Evolutionary conservation across 2,113 vertebrate species (phyloP).

Genomic region (Cranoglanis bouderius): DNA sequence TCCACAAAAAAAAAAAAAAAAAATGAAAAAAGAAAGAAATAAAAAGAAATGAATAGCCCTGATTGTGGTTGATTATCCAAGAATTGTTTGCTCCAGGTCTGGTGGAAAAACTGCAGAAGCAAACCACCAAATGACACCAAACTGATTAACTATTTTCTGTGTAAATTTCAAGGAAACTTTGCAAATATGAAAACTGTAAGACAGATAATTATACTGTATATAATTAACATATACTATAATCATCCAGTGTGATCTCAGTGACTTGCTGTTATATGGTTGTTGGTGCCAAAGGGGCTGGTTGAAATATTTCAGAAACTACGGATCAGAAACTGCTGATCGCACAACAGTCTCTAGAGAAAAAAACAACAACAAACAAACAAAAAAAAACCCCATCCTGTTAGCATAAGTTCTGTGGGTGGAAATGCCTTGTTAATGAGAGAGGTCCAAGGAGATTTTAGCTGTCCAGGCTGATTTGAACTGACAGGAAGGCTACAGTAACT

Average conservation of each 20-base stretch:
- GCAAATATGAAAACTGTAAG: neutral
- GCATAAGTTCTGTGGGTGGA: neutral
- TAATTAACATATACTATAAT: neutral
- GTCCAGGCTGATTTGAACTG: neutral
- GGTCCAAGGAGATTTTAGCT: neutral
- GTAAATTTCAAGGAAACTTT: no score
- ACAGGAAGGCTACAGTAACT: neutral
- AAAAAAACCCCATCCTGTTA: neutral
- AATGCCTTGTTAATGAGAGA: neutral
- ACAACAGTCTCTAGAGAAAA: neutral
- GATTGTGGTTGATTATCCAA: neutral
- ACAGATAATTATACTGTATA: neutral
- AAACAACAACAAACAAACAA: neutral
- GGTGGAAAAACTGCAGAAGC: neutral
- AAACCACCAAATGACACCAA: neutral
- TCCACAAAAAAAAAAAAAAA: neutral
- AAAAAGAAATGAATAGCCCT: neutral
- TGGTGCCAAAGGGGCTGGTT: neutral
- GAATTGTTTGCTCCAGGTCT: neutral
- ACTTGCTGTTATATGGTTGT: neutral
- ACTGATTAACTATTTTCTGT: neutral
- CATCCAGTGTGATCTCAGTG: neutral
- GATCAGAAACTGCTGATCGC: no score
- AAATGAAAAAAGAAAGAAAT: neutral
- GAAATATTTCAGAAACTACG: neutral